phyloP scores from a whole-genome alignment of 1,140 invertebrate genomes.

The Drosophila nigrodunni region DNA sequence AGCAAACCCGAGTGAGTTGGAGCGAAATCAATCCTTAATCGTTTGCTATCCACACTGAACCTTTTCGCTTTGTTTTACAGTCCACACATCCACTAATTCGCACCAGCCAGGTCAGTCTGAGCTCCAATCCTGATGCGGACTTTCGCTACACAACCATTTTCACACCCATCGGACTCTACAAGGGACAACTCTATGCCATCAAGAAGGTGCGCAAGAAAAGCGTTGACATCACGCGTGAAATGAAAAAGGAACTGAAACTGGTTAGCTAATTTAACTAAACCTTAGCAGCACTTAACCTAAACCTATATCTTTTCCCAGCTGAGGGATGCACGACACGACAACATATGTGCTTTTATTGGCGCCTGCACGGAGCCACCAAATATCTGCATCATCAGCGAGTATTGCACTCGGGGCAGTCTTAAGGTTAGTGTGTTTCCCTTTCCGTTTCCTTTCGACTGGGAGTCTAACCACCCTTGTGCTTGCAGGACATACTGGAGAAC shows the following conservation, averaged over 20 bases:
- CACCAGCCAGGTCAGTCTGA: slow-evolving; percentile 94
- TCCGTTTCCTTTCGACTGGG: too few relatives aligned
- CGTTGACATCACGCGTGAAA: slow-evolving; percentile 94
- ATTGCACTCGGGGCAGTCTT: slow-evolving; percentile 94
- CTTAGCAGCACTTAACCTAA: not conserved
- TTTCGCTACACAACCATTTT: slow-evolving; percentile 94
- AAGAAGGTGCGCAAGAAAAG: slow-evolving; percentile 94
- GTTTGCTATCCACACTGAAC: too few relatives aligned
- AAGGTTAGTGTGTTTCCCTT: slow-evolving; percentile 87
- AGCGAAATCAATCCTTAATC: too few relatives aligned
- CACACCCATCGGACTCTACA: slow-evolving; percentile 95
- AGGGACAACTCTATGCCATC: slow-evolving; percentile 92
- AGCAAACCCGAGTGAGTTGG: slow-evolving; percentile 84
- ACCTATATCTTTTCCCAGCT: slow-evolving; percentile 86
- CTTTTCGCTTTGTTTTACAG: slow-evolving; percentile 57
- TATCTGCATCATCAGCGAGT: slow-evolving; percentile 95
- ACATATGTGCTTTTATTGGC: slow-evolving; percentile 96
- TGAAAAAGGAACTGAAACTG: slow-evolving; percentile 98
- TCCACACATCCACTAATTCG: slow-evolving; percentile 88
- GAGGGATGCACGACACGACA: slow-evolving; percentile 95
- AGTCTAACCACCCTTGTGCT: slow-evolving; percentile 7
- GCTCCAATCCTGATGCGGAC: slow-evolving; percentile 93
- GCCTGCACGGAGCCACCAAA: slow-evolving; percentile 96
- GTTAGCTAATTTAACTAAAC: slow-evolving; percentile 85
- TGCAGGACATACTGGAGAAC: slow-evolving; percentile 95